Conservation (phyloP, 2,797 vertebrate species). For the Coreius guichenoti region DNA sequence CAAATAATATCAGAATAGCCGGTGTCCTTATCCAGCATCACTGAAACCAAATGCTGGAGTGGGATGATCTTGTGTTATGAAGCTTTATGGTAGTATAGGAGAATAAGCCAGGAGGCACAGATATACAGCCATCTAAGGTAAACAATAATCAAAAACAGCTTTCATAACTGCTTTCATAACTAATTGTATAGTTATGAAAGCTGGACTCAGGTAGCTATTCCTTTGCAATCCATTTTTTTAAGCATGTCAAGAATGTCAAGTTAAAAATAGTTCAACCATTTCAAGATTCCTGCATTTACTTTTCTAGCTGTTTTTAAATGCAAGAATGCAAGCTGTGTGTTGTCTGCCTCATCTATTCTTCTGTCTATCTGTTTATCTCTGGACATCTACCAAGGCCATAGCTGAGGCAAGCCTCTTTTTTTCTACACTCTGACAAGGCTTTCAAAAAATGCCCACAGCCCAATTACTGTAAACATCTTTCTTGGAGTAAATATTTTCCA, state of each 20-base stretch:
- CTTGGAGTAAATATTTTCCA: slow-evolving; percentile 33
- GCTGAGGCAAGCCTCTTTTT: slow-evolving; percentile 16
- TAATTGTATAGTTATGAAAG: not conserved
- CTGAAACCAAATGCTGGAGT: slow-evolving; percentile 1
- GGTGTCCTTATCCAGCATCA: not conserved
- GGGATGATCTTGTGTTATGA: not conserved
- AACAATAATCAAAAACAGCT: slow-evolving; percentile 11
- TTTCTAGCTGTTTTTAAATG: not conserved
- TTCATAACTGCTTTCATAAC: not conserved
- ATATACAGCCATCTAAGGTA: not conserved
- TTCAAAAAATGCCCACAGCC: slow-evolving; percentile 43
- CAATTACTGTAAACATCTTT: slow-evolving; percentile 18
- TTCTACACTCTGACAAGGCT: slow-evolving; percentile 24
- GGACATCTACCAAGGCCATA: slow-evolving; percentile 40
- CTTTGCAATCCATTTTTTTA: not conserved
- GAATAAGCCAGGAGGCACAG: not conserved
- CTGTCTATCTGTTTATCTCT: slow-evolving; percentile 19
- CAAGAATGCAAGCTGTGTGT: slow-evolving; percentile 9
- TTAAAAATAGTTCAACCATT: not conserved
- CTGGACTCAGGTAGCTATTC: slow-evolving; percentile 1
- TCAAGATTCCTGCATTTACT: not conserved
- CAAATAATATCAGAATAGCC: slow-evolving; percentile 11
- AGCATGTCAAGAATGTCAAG: not conserved
- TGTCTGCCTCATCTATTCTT: not conserved
- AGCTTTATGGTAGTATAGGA: not conserved